Percentiles rank a stretch among this genome's conserved stretches.
phyloP scores from a whole-genome alignment of 2,113 vertebrate species.

The Rallus limicola region DNA sequence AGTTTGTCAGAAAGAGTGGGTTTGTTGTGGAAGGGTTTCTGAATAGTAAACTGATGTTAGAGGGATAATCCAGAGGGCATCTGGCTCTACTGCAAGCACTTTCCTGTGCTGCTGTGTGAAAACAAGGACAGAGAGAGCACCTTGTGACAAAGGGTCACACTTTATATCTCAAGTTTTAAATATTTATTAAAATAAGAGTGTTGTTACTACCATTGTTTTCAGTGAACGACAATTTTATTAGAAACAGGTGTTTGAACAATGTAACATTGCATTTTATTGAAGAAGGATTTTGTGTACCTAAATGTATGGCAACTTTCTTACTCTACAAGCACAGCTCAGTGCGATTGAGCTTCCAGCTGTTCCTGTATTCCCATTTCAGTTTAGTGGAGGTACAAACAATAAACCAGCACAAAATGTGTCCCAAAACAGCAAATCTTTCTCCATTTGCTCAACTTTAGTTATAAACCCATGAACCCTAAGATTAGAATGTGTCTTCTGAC shows the following conservation, averaged over 20 bases:
- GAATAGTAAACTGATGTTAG: background rate
- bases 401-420: background rate
- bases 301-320: background rate
- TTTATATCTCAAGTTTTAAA: background rate
- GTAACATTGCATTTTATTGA: background rate
- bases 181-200: background rate
- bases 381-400: background rate
- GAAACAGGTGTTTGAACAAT: background rate
- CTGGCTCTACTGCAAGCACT: background rate
- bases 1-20: background rate
- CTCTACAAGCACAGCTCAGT: background rate
- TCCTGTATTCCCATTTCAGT: background rate
- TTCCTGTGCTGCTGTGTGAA: background rate
- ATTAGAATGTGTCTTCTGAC: background rate
- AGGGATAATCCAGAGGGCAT: background rate
- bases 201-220: background rate
- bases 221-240: background rate
- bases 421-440: background rate
- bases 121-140: background rate
- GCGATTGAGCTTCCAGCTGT: background rate
- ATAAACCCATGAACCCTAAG: background rate
- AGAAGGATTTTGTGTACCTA: background rate
- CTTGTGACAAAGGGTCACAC: background rate
- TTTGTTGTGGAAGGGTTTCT: background rate
- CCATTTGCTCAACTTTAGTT: background rate